Evolutionary conservation across 2,888 invertebrate genomes (phyloP), one percentile per base, ranked within the genome.

Genomic region (Melolontha melolontha): DNA sequence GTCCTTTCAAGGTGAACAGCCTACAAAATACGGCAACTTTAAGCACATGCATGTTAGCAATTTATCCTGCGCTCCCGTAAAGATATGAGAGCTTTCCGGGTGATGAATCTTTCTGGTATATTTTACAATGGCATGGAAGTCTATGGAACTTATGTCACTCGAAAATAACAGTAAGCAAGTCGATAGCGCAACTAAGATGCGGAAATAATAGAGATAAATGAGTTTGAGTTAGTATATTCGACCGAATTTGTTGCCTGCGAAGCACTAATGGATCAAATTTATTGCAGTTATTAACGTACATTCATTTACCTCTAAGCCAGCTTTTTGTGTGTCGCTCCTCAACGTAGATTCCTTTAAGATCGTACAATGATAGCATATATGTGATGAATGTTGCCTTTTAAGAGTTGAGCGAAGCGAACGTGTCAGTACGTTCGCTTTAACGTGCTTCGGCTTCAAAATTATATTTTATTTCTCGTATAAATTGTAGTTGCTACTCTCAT

Each of bases 71-170:
- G 44, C 17, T 27, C 27, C 14, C 12, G 12, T 29, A 34, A 44
- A 44, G 41, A 59, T 44, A 44, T 59, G 12, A 50, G 34, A 67
- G 62, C 68, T 71, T 70, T 68, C 67, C 51, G 73, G 73, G 74
- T 76, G 77, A 77, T 78, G 77, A 78, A 79, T 79, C 77, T 76
- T 72, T 68, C 71, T 75, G 77, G 76, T 75, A 76, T 78, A 76
- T 77, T 76, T 78, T 79, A 77, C 74, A 77, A 71, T 75, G 74
- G 75, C 73, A 75, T 78, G 78, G 77, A 79, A 78, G 77, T 77
- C 77, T 70, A 44, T 66, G 34, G 68, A 76, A 75, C 75, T 75
- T 74, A 75, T 75, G 76, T 75, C 74, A 75, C 70, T 70, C 41
- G 67, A 64, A 70, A 34, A 10, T 10, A 34, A 64, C 66, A 68